phyloP scores from a whole-genome alignment of 2,113 vertebrate genomes.

The Ibidorhyncha struthersii region DNA sequence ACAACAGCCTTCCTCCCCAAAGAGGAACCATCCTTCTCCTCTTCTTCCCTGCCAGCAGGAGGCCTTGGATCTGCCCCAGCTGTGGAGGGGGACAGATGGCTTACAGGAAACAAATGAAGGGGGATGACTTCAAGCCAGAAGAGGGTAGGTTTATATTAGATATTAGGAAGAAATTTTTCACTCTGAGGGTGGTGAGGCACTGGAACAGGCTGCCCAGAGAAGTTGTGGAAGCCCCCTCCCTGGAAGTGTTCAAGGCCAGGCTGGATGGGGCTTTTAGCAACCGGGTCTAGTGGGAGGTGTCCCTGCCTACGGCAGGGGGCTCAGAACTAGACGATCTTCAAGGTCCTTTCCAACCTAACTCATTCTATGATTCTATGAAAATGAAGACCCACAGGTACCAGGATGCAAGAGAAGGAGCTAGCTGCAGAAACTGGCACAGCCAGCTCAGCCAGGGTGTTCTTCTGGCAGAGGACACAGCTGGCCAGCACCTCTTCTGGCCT shows the following conservation, averaged over 20 bases:
- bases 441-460: not conserved
- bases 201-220: no score
- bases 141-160: no score
- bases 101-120: not conserved
- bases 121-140: no score
- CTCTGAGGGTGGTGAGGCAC: no score
- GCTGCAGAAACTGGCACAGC: not conserved
- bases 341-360: not conserved
- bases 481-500: not conserved
- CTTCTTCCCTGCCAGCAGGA: not conserved
- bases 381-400: not conserved
- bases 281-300: not conserved
- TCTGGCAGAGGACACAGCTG: not conserved
- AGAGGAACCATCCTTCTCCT: not conserved
- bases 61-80: not conserved
- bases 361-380: not conserved
- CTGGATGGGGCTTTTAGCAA: not conserved
- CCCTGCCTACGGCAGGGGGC: not conserved
- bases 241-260: not conserved
- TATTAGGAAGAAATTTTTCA: no score
- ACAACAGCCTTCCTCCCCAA: not conserved
- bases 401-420: not conserved
- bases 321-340: not conserved
- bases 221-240: not conserved
- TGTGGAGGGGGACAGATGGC: not conserved